phyloP scores from a whole-genome alignment of 2,113 vertebrate species.

The Athene noctua region DNA sequence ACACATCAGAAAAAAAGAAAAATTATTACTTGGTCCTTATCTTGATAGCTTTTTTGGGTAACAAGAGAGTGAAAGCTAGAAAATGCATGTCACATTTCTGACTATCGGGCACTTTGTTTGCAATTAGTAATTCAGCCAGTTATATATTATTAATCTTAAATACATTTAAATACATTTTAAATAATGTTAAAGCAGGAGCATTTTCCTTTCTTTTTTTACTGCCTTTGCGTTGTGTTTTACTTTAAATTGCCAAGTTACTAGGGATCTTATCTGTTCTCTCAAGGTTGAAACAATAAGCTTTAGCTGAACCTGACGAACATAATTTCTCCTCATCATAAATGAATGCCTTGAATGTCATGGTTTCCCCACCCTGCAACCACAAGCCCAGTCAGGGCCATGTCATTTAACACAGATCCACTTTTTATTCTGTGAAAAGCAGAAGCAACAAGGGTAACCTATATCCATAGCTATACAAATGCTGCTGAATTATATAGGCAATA shows the following conservation, averaged over 20 bases:
- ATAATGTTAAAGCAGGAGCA: not conserved
- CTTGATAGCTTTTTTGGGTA: not conserved
- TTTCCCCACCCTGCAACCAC: not conserved
- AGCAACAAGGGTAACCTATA: not conserved
- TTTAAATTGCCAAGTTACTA: conserved; percentile 21
- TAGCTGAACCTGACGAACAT: conserved; percentile 28
- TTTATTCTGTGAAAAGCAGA: conserved; percentile 31
- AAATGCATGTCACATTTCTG: not conserved
- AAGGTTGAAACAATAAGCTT: conserved; percentile 47
- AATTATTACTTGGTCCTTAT: not conserved
- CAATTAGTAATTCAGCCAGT: not conserved
- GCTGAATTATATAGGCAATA: not conserved
- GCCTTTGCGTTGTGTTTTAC: not conserved
- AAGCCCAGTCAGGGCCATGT: conserved; percentile 18
- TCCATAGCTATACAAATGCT: not conserved
- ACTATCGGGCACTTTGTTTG: not conserved
- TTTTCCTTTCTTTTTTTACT: not conserved
- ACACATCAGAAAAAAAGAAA: not conserved
- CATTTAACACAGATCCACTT: conserved; percentile 13
- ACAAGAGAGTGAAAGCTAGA: not conserved
- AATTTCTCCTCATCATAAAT: conserved; percentile 42
- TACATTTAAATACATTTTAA: not conserved
- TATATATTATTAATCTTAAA: not conserved
- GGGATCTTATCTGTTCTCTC: conserved; percentile 13
- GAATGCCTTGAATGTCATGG: not conserved